phyloP scores from a whole-genome alignment of 2,797 vertebrate species.

The Siniperca undulata region DNA sequence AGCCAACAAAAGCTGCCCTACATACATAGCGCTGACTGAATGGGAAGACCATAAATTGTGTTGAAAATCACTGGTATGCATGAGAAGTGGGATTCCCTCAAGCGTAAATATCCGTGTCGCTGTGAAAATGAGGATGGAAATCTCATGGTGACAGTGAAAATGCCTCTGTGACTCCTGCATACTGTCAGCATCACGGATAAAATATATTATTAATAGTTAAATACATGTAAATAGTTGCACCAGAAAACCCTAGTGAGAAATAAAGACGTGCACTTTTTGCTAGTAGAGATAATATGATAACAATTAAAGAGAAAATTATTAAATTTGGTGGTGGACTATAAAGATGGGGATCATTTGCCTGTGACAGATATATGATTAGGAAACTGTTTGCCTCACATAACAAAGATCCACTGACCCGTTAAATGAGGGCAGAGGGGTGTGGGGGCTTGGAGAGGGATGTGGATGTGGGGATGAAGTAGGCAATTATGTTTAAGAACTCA shows the following conservation, averaged over 20 bases:
- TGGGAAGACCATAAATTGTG: constrained; percentile 62
- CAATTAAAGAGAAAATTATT: constrained; percentile 13
- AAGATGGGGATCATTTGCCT: constrained; percentile 17
- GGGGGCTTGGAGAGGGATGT: constrained; percentile 42
- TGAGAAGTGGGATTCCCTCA: constrained; percentile 69
- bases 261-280: neutral
- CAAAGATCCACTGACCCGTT: constrained; percentile 81
- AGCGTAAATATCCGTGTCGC: constrained; percentile 47
- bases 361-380: constrained; percentile 48
- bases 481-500: constrained; percentile 61
- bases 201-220: neutral
- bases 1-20: constrained; percentile 84
- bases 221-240: neutral
- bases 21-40: constrained; percentile 65
- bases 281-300: neutral
- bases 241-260: neutral
- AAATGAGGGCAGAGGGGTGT: constrained; percentile 59
- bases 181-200: neutral
- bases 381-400: constrained; percentile 69
- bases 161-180: constrained; percentile 3
- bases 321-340: neutral
- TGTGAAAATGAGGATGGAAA: constrained; percentile 21
- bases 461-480: constrained; percentile 42
- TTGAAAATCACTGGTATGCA: constrained; percentile 69
- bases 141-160: constrained; percentile 35